These are phyloP conservation scores for Amazona ochrocephala DNA, from an alignment of 2,797 vertebrate species.

Conservation along the genomic window DNA sequence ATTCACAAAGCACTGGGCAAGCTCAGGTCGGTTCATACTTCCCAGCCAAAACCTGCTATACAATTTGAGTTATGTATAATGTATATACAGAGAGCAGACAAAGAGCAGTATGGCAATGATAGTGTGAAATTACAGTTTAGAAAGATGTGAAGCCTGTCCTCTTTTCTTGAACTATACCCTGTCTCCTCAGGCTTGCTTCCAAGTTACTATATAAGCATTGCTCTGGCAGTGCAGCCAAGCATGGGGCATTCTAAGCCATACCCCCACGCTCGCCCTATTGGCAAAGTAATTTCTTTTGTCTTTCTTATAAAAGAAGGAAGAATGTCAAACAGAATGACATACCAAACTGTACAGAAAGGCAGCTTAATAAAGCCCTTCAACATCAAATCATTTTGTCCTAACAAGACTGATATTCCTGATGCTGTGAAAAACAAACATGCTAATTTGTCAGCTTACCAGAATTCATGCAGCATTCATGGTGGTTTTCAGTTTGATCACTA, in stretches of 20 bases:
- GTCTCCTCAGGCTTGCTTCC: neutral
- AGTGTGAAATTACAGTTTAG: neutral
- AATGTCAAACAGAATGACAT: neutral
- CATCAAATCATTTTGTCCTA: neutral
- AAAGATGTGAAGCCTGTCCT: neutral
- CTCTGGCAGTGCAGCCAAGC: neutral
- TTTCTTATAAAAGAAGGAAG: neutral
- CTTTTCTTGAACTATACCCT: neutral
- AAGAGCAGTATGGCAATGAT: neutral
- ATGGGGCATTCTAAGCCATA: neutral
- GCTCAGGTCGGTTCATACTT: neutral
- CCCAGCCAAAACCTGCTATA: neutral
- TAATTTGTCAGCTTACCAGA: neutral
- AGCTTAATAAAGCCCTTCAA: neutral
- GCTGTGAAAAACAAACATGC: neutral
- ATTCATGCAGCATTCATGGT: neutral
- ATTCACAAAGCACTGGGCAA: neutral
- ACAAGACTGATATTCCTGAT: neutral
- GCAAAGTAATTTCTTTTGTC: neutral
- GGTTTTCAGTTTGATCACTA: neutral
- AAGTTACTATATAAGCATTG: neutral
- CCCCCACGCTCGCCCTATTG: neutral
- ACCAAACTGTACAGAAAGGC: neutral
- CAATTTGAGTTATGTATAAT: neutral
- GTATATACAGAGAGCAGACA: neutral